Evolutionary conservation across 2,888 invertebrate genomes (phyloP), one percentile per base, ranked within the genome.

Genomic region (Rotaria sp.): DNA sequence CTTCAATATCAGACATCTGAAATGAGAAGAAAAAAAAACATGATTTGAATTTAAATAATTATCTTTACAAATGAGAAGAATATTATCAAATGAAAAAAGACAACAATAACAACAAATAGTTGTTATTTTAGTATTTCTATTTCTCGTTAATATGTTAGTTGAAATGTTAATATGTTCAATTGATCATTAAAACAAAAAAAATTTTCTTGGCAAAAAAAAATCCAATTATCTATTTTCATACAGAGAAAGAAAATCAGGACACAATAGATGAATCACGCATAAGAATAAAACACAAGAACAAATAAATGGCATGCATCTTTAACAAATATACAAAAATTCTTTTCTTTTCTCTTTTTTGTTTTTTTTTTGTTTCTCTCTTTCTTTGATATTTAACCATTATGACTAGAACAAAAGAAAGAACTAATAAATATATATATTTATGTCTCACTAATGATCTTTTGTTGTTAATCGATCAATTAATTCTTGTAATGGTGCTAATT

Each of bases 401-500:
- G 67, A 67, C 67, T 67, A 67, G 67, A 67, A 67, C 67, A 67
- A 67, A 67, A 67, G 67, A 67, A 67, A 67, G 67, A 38, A 67
- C 15, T 67, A 26, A 26, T 10, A 55, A 26, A 26, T 55, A 55
- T 55, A 50, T 11, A 50, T 50, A 15, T 50, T 15, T 50, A 24
- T 55, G 15, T 67, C 67, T 67, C 67, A 67, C 67, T 67, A 67
- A 67, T 67, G 80, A 80, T 80, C 80, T 80, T 80, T 80, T 13
- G 80, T 80, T 80, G 80, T 80, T 80, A 80, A 80, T 4, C 80
- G 80, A 91, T 98, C 97, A 92, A 99, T 98, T 89, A 98, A 93
- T 92, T 98, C 97, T 92, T 97, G 96, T 88, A 98, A 93, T 86
- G 98, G 98, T 88, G 96, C 97, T 92, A 98, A 92, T 92, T 99